Evolutionary conservation across 2,888 invertebrate species (phyloP).

Genomic region (Isotomurus palustris): DNA sequence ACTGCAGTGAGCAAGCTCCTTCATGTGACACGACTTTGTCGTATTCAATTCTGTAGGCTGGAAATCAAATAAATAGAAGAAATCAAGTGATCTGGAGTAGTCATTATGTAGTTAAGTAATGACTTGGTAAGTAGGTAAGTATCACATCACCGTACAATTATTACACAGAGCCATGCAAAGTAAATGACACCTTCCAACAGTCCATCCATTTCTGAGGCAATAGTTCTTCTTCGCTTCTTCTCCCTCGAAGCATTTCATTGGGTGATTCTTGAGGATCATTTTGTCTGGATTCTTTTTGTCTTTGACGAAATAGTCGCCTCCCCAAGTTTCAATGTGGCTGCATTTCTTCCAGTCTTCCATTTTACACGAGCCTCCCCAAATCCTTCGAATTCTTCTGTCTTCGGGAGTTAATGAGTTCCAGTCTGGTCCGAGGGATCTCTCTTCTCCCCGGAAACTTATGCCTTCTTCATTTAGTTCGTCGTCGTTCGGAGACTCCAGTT

Average conservation of each 20-base stretch:
- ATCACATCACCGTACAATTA: conserved; percentile 6
- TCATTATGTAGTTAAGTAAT: background rate
- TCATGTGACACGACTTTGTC: conserved; percentile 24
- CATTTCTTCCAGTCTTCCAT: conserved; percentile 25
- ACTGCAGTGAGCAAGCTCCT: conserved; percentile 16
- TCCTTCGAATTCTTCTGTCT: conserved; percentile 22
- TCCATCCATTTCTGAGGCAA: conserved; percentile 32
- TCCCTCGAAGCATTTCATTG: conserved; percentile 5
- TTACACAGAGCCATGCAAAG: conserved; percentile 39
- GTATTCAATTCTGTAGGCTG: conserved; percentile 16
- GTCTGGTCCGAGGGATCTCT: too few relatives aligned
- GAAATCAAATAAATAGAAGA: background rate
- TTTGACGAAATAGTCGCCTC: conserved; percentile 22
- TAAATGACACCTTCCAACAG: conserved; percentile 32
- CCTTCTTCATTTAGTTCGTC: too few relatives aligned
- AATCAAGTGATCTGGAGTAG: too few relatives aligned
- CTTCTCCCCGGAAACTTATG: too few relatives aligned
- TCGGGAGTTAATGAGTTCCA: conserved; percentile 6
- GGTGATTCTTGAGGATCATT: conserved; percentile 10
- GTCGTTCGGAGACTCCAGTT: too few relatives aligned
- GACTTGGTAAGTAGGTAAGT: background rate
- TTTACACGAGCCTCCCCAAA: conserved; percentile 33
- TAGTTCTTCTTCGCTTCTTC: background rate
- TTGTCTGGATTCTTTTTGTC: conserved; percentile 23
- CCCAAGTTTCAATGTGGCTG: conserved; percentile 22